phyloP scores from a whole-genome alignment of 2,113 vertebrate genomes.

The Burhinus bistriatus region DNA sequence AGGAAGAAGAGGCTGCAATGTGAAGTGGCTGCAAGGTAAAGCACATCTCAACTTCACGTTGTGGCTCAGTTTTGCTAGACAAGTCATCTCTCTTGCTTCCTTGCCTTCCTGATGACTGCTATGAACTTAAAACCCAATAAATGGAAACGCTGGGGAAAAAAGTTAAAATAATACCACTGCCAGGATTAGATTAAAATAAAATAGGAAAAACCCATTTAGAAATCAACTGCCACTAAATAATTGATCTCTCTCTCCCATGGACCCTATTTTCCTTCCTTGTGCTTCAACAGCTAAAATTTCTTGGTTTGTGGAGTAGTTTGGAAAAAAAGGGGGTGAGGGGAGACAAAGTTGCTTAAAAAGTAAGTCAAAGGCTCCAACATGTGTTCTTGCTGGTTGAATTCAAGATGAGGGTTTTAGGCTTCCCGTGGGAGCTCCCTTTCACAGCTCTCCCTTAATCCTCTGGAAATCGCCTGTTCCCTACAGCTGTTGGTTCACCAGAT shows the following conservation, averaged over 20 bases:
- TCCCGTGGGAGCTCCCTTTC: slow-evolving; percentile 77
- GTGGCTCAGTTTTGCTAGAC: not conserved
- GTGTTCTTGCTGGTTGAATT: slow-evolving; percentile 59
- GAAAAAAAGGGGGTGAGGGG: not conserved
- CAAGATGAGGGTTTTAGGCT: slow-evolving; percentile 66
- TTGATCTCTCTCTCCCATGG: not conserved
- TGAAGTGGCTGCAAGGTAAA: not conserved
- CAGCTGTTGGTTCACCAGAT: slow-evolving; percentile 80
- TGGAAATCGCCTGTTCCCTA: slow-evolving; percentile 77
- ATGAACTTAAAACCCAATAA: not conserved
- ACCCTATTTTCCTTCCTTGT: not conserved
- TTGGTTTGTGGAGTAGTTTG: not conserved
- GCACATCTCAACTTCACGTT: not conserved
- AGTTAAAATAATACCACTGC: no score
- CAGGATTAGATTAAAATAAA: not conserved
- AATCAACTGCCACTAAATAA: not conserved
- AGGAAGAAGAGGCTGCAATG: not conserved
- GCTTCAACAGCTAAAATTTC: not conserved
- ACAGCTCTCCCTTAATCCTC: slow-evolving; percentile 75
- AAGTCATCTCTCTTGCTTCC: not conserved
- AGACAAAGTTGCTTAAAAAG: slow-evolving; percentile 17
- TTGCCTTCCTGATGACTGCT: not conserved
- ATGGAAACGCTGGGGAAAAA: not conserved
- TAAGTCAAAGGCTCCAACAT: slow-evolving; percentile 56
- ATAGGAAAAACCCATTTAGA: not conserved